A percentile compares a stretch with the other conserved stretches of the same genome.
Conservation (phyloP, 92 coral and sea anemone genomes). For the Phenganax marumi region DNA sequence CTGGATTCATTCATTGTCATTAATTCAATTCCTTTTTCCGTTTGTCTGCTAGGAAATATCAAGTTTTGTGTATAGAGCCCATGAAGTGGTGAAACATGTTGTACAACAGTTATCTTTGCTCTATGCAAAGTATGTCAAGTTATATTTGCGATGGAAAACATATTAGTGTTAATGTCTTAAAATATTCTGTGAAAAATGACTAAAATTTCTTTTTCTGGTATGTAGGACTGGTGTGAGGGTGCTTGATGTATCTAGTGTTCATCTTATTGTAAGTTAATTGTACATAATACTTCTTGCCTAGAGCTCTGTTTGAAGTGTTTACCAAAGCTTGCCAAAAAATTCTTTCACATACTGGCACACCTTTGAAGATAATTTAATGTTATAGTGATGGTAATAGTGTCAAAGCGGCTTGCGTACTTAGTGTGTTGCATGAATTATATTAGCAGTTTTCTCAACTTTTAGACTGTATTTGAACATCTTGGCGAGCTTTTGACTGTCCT, state of each 20-base stretch:
- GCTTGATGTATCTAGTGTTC: slow-evolving; percentile 89
- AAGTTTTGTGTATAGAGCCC: slow-evolving; percentile 79
- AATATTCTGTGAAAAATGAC: background rate
- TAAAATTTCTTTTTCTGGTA: slow-evolving; percentile 14
- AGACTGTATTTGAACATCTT: slow-evolving; percentile 98
- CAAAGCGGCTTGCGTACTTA: no score
- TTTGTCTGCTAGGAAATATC: slow-evolving; percentile 70
- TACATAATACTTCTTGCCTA: background rate
- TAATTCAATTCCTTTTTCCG: background rate
- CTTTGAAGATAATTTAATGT: no score
- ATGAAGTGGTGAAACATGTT: slow-evolving; percentile 92
- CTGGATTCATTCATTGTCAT: background rate
- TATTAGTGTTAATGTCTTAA: background rate
- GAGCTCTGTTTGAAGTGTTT: background rate
- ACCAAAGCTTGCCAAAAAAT: no score
- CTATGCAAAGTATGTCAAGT: slow-evolving; percentile 71
- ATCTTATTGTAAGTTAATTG: slow-evolving; percentile 73
- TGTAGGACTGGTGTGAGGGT: slow-evolving; percentile 78
- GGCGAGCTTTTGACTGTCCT: slow-evolving; percentile 76
- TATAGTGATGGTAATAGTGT: no score
- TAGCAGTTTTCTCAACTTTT: background rate
- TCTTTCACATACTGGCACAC: no score
- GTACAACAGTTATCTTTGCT: slow-evolving; percentile 86
- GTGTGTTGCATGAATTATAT: background rate
- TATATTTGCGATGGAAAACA: background rate